phyloP scores from a whole-genome alignment of 2,113 vertebrate genomes.

The Leptodactylus fuscus region DNA sequence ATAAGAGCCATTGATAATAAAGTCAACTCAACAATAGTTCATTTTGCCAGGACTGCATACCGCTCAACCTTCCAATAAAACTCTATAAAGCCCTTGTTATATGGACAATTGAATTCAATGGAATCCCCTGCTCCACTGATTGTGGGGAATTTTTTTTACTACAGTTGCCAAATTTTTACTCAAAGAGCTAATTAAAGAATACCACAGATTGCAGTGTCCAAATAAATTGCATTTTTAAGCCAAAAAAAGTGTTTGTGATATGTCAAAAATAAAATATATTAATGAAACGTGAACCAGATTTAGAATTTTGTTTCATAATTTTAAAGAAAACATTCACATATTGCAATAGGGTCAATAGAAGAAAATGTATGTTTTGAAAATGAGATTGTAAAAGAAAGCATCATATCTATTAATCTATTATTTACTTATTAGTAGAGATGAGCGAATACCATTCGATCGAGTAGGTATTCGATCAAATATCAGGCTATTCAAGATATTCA shows the following conservation, averaged over 20 bases:
- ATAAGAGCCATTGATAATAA: neutral
- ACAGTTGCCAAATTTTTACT: constrained; percentile 52
- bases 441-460: no score
- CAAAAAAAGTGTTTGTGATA: constrained; percentile 40
- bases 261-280: constrained; percentile 10
- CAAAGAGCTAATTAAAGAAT: constrained; percentile 59
- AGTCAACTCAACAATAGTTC: constrained; percentile 26
- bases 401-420: neutral
- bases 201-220: constrained; percentile 54
- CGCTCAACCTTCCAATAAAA: constrained; percentile 16
- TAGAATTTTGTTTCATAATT: neutral
- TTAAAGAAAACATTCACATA: neutral
- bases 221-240: constrained; percentile 46
- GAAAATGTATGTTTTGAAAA: neutral
- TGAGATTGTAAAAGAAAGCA: neutral
- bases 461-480: no score
- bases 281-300: neutral
- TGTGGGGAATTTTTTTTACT: constrained; percentile 55
- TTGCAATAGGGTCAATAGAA: neutral
- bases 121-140: constrained; percentile 54
- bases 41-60: constrained; percentile 37
- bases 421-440: no score
- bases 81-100: constrained; percentile 50
- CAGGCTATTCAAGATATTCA: no score
- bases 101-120: constrained; percentile 59